phyloP scores from a whole-genome alignment of 2,113 vertebrate genomes.

The Aviceda subcristata region DNA sequence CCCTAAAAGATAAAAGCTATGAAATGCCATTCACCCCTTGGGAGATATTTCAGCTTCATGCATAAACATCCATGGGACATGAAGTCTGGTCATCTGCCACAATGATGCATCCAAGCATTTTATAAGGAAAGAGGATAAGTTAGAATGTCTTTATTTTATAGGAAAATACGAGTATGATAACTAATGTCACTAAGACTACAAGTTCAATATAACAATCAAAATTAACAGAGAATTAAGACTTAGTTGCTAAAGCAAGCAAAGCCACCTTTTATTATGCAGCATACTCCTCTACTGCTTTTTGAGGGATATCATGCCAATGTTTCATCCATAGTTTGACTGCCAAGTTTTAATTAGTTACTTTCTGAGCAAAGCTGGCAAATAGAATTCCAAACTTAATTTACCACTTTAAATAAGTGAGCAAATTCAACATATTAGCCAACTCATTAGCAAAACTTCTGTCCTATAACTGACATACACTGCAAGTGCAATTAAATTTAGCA shows the following conservation, averaged over 20 bases:
- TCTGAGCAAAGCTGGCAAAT: neutral
- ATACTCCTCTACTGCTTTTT: neutral
- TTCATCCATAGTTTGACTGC: neutral
- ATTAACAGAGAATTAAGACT: neutral
- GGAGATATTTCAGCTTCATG: neutral
- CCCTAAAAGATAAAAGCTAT: neutral
- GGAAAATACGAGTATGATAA: neutral
- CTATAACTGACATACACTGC: neutral
- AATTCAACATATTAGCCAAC: neutral
- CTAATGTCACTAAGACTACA: neutral
- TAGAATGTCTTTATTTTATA: neutral
- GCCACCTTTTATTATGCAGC: neutral
- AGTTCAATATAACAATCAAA: neutral
- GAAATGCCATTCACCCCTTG: neutral
- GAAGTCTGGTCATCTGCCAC: neutral
- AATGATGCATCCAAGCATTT: neutral
- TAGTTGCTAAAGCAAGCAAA: neutral
- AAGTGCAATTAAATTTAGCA: neutral
- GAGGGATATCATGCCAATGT: neutral
- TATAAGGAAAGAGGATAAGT: neutral
- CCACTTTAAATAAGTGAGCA: neutral
- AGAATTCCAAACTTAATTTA: slow-evolving; percentile 9
- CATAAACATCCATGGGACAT: neutral
- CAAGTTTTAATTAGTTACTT: slow-evolving; percentile 13
- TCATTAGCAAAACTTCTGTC: neutral